These are phyloP conservation scores for Augochlorella aurata DNA, from an alignment of 2,888 invertebrate species.

Conservation along the genomic window DNA sequence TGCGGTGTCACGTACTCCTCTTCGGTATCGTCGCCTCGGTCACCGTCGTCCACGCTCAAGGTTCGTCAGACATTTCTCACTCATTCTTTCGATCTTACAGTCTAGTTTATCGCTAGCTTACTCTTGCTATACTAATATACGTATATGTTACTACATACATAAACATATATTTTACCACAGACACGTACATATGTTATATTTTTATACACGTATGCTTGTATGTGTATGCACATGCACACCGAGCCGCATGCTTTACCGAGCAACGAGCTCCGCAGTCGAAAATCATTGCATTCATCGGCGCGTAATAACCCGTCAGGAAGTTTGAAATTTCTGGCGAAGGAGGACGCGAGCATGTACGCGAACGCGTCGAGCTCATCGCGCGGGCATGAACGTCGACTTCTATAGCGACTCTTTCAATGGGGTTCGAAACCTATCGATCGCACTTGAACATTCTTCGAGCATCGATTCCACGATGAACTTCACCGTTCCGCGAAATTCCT, in stretches of 20 bases:
- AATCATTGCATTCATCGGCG: constrained; percentile 28
- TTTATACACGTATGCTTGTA: not conserved
- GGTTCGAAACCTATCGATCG: constrained; percentile 30
- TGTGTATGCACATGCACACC: not conserved
- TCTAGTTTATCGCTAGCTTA: not conserved
- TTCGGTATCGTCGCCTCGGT: constrained; percentile 73
- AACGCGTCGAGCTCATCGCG: constrained; percentile 18
- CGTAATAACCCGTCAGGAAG: constrained; percentile 32
- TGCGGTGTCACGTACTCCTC: constrained; percentile 73
- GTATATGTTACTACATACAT: no score
- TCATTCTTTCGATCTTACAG: not conserved
- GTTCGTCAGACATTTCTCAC: constrained; percentile 69
- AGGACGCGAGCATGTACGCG: not conserved
- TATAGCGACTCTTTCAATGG: constrained; percentile 24
- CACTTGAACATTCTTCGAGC: constrained; percentile 17
- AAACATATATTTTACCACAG: no score
- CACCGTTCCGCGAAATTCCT: no score
- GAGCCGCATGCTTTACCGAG: constrained; percentile 7
- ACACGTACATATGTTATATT: no score
- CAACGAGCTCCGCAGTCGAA: constrained; percentile 4
- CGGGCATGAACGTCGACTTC: not conserved
- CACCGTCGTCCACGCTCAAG: constrained; percentile 77
- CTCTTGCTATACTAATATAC: no score
- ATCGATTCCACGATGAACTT: not conserved
- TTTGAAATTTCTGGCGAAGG: constrained; percentile 20